Evolutionary conservation across 1,140 invertebrate genomes (phyloP).

Genomic region (Heterodera carotae): DNA sequence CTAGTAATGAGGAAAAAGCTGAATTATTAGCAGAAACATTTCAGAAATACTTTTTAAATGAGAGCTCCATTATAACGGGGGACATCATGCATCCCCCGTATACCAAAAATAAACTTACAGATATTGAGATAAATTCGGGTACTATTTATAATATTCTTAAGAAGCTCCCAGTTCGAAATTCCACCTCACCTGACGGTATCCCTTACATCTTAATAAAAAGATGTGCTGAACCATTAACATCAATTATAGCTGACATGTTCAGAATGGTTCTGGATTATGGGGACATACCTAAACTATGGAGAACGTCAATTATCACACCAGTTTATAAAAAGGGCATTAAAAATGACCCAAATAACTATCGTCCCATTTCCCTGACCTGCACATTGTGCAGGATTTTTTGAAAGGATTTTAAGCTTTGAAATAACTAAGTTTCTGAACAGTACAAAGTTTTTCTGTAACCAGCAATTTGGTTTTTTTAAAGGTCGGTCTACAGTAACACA

Average conservation of each 20-base stretch:
- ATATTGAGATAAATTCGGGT: not conserved
- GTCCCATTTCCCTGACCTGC: conserved; percentile 24
- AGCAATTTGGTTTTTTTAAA: no score
- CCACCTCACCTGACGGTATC: conserved; percentile 22
- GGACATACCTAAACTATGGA: conserved; percentile 4
- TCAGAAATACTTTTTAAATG: not conserved
- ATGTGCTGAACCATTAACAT: conserved; percentile 1
- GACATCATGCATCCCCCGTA: not conserved
- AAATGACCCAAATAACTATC: conserved; percentile 4
- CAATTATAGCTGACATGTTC: not conserved
- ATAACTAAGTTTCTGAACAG: no score
- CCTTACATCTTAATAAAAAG: conserved; percentile 16
- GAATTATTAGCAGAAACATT: conserved; percentile 14
- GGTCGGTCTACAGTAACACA: no score
- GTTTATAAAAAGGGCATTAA: conserved; percentile 13
- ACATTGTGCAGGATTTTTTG: conserved; percentile 9
- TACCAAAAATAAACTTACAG: not conserved
- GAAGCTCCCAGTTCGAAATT: conserved; percentile 1
- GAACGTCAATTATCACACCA: conserved; percentile 10
- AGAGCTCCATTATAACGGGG: not conserved
- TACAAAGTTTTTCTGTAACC: no score
- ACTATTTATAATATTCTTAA: conserved; percentile 1
- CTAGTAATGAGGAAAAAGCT: conserved; percentile 4
- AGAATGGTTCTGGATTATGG: not conserved
- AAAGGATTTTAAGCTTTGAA: conserved; percentile 1